These are phyloP conservation scores for Brachionus asplanchnoidis DNA, from an alignment of 1,140 invertebrate species.

Conservation along the genomic window DNA sequence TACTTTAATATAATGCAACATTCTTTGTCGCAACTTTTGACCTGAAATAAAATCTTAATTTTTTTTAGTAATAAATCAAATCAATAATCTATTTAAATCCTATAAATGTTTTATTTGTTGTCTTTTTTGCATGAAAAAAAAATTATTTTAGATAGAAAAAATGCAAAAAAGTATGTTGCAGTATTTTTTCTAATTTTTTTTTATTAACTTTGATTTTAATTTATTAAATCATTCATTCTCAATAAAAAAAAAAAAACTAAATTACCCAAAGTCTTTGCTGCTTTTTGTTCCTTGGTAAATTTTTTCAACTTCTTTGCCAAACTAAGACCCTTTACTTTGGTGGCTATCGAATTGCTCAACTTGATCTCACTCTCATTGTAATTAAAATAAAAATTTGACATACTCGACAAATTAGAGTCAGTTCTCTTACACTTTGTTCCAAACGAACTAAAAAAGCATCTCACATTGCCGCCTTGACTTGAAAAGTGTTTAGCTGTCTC, in stretches of 20 bases:
- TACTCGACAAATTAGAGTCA: neutral
- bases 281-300: slow-evolving; percentile 62
- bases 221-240: no score
- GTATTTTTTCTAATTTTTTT: no score
- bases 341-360: neutral
- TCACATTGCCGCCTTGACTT: neutral
- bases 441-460: neutral
- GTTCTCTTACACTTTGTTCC: neutral
- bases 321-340: slow-evolving; percentile 12
- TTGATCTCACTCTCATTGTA: neutral
- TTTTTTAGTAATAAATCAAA: no score
- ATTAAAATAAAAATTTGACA: slow-evolving; percentile 14
- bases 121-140: no score
- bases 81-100: no score
- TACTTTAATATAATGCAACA: no score
- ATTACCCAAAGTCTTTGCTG: slow-evolving; percentile 59
- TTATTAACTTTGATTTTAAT: no score
- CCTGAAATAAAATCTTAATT: no score
- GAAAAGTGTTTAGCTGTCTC: neutral
- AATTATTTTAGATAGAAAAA: no score
- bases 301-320: slow-evolving; percentile 57
- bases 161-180: no score
- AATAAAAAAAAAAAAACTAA: neutral
- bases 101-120: no score
- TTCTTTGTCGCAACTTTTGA: no score